A percentile compares a stretch with the other conserved stretches of the same genome.
phyloP scores from a whole-genome alignment of 2,888 invertebrate genomes.

The Actias luna region DNA sequence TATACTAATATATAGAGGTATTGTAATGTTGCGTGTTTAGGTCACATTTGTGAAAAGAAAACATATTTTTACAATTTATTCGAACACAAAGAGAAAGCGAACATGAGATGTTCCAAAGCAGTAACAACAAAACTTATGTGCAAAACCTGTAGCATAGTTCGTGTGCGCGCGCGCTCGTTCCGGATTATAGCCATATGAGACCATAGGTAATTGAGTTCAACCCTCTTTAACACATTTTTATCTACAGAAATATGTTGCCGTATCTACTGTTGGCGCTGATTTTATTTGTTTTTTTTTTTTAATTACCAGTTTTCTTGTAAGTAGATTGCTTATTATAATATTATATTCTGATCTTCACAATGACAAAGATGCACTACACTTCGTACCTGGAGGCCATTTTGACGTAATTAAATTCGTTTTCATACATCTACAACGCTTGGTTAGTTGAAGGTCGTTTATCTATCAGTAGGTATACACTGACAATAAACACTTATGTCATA shows the following conservation, averaged over 20 bases:
- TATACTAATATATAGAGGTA: neutral
- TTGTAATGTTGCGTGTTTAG: neutral
- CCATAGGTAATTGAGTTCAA: neutral
- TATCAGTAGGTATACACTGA: neutral
- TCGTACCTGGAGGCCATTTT: too few species aligned
- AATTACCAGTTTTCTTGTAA: too few species aligned
- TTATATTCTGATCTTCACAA: too few species aligned
- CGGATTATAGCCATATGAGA: constrained; percentile 28
- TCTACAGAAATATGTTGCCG: neutral
- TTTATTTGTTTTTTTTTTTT: too few species aligned
- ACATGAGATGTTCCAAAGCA: constrained; percentile 8
- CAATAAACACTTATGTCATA: too few species aligned
- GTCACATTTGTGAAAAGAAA: neutral
- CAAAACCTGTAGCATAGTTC: constrained; percentile 21
- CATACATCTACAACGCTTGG: neutral
- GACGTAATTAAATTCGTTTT: too few species aligned
- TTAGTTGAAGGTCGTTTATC: neutral
- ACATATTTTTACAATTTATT: constrained; percentile 15
- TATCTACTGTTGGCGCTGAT: neutral
- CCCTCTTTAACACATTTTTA: constrained; percentile 7
- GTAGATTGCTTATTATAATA: too few species aligned
- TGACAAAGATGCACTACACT: too few species aligned
- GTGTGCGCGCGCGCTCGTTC: constrained; percentile 31
- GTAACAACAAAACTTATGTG: constrained; percentile 14
- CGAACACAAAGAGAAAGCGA: constrained; percentile 18